Evolutionary conservation across 1,140 invertebrate species (phyloP).

Genomic region (Drosophila teissieri): DNA sequence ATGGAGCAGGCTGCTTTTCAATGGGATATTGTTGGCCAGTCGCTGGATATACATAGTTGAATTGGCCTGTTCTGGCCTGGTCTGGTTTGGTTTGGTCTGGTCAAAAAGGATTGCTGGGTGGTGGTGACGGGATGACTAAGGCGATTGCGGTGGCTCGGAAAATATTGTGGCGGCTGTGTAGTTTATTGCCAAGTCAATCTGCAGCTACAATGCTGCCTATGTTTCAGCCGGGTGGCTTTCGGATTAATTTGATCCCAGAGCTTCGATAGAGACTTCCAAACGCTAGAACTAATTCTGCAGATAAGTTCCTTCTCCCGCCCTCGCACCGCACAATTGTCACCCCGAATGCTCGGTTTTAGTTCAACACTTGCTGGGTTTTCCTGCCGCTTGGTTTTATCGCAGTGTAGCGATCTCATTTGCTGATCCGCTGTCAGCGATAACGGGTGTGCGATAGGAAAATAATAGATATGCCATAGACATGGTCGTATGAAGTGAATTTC

Average conservation of each 20-base stretch:
- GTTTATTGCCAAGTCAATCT: conserved; percentile 26
- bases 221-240: conserved; percentile 5
- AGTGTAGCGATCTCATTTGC: conserved; percentile 61
- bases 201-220: neutral
- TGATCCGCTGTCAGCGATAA: conserved; percentile 70
- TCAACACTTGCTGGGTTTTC: conserved; percentile 66
- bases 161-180: conserved; percentile 25
- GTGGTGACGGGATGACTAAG: conserved; percentile 32
- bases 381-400: conserved; percentile 42
- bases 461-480: conserved; percentile 59
- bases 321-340: conserved; percentile 52
- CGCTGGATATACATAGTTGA: neutral
- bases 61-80: too few relatives aligned
- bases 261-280: conserved; percentile 28
- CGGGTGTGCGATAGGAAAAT: conserved; percentile 55
- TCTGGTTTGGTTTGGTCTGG: conserved; percentile 5
- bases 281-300: conserved; percentile 61
- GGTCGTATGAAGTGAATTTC: conserved; percentile 72
- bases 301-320: conserved; percentile 31
- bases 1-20: conserved; percentile 43
- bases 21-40: conserved; percentile 41
- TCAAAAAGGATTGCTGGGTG: conserved; percentile 22
- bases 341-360: conserved; percentile 43
- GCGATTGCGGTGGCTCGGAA: conserved; percentile 18
- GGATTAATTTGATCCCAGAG: conserved; percentile 27